Evolutionary conservation across 2,888 invertebrate species (phyloP), one percentile per base, ranked within the genome.

Genomic region (Temnothorax ravouxi): DNA sequence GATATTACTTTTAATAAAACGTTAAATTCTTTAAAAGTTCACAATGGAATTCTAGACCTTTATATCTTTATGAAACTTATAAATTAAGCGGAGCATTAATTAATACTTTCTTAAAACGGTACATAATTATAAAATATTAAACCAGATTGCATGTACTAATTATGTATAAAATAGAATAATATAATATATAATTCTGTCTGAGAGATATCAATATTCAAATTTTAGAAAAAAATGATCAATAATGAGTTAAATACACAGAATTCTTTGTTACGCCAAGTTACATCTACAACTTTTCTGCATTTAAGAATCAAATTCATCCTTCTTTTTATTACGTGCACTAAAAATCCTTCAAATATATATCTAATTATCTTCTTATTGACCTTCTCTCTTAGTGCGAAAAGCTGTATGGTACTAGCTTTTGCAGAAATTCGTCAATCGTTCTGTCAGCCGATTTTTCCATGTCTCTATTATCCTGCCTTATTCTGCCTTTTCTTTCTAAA

Each of bases 1-100:
- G n/a, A n/a, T 71, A 66, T 59, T 29, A 64, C 41, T 79, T 61
- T 67, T n/a, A 67, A 41, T 41, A 25, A 8, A 38, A 59, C 13
- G 21, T 59, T 71, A 71, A 44, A 56, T 67, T 13, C 11, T 67
- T 50, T 2, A 15, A 15, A 34, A n/a, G 44, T 47, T 67, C 9
- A 41, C 2, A 6, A 56, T 29, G 18, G 29, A 29, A 34, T 15
- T 47, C 25, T 13, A 56, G 9, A 71, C 13, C 54, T 52, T 44
- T 74, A 13, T 29, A 25, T 38, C 11, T 2, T 13, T 13, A 13
- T n/a, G 47, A 66, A 66, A 66, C 25, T 54, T 54, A 52, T 21
- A 56, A 69, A n/a, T 67, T 56, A 44, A 29, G 3, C 9, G n/a
- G 29, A 56, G 15, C 9, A 15, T 56, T 56, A 29, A 44, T 21